Evolutionary conservation across 2,888 invertebrate species (phyloP).

Genomic region (Mongoloraphidia duomilia): DNA sequence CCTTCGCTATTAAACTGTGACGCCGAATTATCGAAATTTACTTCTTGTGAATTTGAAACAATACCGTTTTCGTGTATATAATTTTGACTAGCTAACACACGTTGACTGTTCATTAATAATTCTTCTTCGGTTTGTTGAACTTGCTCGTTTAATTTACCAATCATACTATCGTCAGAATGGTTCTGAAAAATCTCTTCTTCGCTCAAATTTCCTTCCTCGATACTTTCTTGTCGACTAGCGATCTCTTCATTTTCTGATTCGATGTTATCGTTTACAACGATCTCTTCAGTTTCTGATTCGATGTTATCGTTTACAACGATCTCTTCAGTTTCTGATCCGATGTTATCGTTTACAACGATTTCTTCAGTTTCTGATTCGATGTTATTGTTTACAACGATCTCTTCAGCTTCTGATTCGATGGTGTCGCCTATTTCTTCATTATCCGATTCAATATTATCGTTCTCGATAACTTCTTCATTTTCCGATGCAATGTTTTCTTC

Average conservation of each 20-base stretch:
- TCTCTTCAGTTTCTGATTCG: background rate
- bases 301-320: background rate
- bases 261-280: background rate
- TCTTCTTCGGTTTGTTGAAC: too few relatives aligned
- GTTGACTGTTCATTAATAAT: too few relatives aligned
- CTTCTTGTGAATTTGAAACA: too few relatives aligned
- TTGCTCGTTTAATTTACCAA: too few relatives aligned
- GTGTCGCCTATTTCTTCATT: background rate
- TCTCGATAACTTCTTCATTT: constrained; percentile 20
- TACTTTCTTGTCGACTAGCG: too few relatives aligned
- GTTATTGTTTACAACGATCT: background rate
- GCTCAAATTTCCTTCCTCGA: too few relatives aligned
- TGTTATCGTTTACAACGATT: background rate
- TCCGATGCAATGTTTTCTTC: constrained; percentile 24
- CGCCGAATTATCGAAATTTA: too few relatives aligned
- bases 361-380: background rate
- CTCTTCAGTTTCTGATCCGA: background rate
- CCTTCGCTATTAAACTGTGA: background rate
- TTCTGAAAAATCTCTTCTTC: too few relatives aligned
- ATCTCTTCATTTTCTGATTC: too few relatives aligned
- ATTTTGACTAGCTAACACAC: too few relatives aligned
- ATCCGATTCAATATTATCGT: constrained; percentile 8
- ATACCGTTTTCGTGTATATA: too few relatives aligned
- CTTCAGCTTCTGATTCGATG: background rate
- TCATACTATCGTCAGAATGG: too few relatives aligned